Evolutionary conservation across 1,140 invertebrate genomes (phyloP), one percentile per base, ranked within the genome.

Genomic region (Prorops nasuta): DNA sequence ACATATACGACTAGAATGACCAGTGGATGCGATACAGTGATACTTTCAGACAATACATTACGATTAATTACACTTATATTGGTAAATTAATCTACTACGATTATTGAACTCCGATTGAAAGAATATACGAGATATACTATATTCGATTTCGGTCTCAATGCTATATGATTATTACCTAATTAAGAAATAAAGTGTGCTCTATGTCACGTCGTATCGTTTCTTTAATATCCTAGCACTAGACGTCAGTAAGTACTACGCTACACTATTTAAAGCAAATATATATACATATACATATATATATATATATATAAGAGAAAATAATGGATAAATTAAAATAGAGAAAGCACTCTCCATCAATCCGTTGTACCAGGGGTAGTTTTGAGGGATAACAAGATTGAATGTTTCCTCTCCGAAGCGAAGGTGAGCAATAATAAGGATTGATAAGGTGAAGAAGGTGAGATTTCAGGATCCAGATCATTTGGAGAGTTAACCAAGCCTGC

Each of bases 1-100:
- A 14, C 18, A 28, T 28, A 28, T 37, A 45, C 35, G 17, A 47
- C 55, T 40, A 38, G 44, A 51, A 60, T 56, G 66, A 70, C 68
- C 66, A 66, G 53, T 60, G 71, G 72, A 76, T 74, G 71, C 68
- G 59, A 58, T 52, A 51, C 64, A 72, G 73, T 76, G 71, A 73
- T 69, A 72, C 56, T 74, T 75, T 74, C 72, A 72, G 71, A 74
- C 71, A 75, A 75, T 75, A 74, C 69, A 74, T 72, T 72, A 74
- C 63, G 57, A 72, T 72, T 75, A 72, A 75, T 74, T 73, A 72
- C 52, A 72, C 67, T 73, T 74, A 63, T 71, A 74, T 63, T 63
- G 63, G 54, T 74, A 67, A 75, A 72, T 69, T 72, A 72, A 71
- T 67, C 66, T 74, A 71, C 58, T 70, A 69, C 66, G 70, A 73